These are phyloP conservation scores for Lacanobia oleracea DNA, from an alignment of 2,888 invertebrate species.

Conservation along the genomic window DNA sequence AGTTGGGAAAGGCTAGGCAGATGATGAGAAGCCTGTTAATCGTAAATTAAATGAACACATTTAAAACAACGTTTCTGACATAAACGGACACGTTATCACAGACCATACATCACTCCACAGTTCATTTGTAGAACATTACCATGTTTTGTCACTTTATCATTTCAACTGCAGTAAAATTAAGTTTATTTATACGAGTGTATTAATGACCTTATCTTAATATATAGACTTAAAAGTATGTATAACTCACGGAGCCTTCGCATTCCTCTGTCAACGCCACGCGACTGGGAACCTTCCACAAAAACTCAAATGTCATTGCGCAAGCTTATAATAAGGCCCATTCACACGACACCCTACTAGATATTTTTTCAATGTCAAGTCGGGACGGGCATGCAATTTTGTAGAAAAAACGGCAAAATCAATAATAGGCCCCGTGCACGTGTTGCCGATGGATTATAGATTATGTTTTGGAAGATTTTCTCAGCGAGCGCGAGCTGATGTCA, in stretches of 20 bases:
- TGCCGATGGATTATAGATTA: constrained; percentile 89
- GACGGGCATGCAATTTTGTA: constrained; percentile 88
- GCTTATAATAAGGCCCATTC: constrained; percentile 89
- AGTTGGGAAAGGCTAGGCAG: too few species aligned
- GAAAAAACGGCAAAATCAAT: constrained; percentile 90
- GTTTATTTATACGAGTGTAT: constrained; percentile 52
- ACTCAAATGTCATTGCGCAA: constrained; percentile 88
- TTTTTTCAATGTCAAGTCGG: constrained; percentile 87
- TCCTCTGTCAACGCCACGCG: constrained; percentile 81
- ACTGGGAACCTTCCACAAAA: constrained; percentile 81
- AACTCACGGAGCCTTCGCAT: constrained; percentile 70
- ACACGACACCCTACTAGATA: constrained; percentile 81
- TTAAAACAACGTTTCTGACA: constrained; percentile 40
- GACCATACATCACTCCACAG: constrained; percentile 29
- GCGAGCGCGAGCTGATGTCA: constrained; percentile 83
- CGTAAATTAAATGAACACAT: constrained; percentile 55
- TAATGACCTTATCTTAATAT: constrained; percentile 61
- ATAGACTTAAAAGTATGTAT: constrained; percentile 54
- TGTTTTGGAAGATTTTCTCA: constrained; percentile 88
- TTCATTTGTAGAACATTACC: constrained; percentile 44
- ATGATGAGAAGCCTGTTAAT: constrained; percentile 1
- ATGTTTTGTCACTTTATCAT: constrained; percentile 53
- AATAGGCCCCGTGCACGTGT: constrained; percentile 90
- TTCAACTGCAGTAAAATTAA: constrained; percentile 47
- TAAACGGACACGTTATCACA: constrained; percentile 43